phyloP scores from a whole-genome alignment of 2,113 vertebrate genomes.

The Megaceryle torquata region DNA sequence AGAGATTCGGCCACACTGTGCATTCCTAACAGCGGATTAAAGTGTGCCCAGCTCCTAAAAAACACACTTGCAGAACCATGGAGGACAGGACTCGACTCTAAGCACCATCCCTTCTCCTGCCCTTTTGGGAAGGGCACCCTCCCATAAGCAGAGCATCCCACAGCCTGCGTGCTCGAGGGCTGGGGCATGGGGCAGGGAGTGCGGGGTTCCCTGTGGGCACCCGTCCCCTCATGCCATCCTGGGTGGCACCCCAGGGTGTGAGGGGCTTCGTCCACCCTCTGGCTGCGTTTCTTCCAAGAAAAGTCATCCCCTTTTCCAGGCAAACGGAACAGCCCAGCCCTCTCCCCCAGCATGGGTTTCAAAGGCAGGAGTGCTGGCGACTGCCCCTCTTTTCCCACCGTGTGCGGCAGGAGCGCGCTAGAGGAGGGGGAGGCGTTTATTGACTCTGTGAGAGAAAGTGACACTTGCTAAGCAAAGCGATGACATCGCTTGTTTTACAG shows the following conservation, averaged over 20 bases:
- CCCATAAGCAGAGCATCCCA: no score
- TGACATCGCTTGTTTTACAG: background rate
- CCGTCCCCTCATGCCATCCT: accelerated
- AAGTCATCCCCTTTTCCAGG: background rate
- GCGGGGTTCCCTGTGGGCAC: background rate
- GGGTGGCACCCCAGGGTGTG: accelerated
- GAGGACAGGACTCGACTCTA: background rate
- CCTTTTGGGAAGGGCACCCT: background rate
- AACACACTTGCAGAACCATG: background rate
- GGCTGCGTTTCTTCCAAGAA: background rate
- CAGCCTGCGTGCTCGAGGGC: no score
- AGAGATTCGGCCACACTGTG: background rate
- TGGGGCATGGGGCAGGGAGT: background rate
- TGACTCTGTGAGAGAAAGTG: background rate
- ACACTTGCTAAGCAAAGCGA: background rate
- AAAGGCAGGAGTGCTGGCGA: background rate
- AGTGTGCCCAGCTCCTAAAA: accelerated
- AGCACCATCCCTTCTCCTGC: background rate
- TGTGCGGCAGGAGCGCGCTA: background rate
- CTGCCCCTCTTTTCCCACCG: background rate
- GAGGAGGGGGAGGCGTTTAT: background rate
- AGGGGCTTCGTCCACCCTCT: background rate
- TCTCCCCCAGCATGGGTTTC: background rate
- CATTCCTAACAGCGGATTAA: background rate
- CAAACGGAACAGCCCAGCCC: background rate